A percentile compares a stretch with the other conserved stretches of the same genome.
Conservation (phyloP, 92 coral and sea anemone species). For the Umimayanthus chanpuru region DNA sequence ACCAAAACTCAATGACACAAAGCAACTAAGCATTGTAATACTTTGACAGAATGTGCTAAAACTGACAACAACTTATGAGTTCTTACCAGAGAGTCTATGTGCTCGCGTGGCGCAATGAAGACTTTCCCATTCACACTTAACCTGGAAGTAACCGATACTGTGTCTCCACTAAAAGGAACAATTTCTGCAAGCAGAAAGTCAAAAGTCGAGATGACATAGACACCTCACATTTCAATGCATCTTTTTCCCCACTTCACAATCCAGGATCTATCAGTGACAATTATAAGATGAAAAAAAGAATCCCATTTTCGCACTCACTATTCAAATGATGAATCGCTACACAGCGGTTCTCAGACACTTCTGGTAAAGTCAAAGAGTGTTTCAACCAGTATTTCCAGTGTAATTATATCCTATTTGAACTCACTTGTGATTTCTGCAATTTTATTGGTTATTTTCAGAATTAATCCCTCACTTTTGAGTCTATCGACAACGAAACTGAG, state of each 20-base stretch:
- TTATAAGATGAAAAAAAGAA: too few species aligned
- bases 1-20: too few species aligned
- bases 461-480: too few species aligned
- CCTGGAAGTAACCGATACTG: slow-evolving; percentile 79
- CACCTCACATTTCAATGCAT: background rate
- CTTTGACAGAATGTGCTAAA: too few species aligned
- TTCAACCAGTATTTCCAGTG: too few species aligned
- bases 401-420: background rate
- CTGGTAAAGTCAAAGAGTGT: background rate
- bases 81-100: slow-evolving; percentile 88
- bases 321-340: background rate
- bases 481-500: too few species aligned
- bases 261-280: too few species aligned
- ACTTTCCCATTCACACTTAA: slow-evolving; percentile 89
- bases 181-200: slow-evolving; percentile 61
- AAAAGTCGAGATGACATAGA: background rate
- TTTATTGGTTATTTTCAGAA: too few species aligned
- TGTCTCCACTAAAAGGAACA: slow-evolving; percentile 72
- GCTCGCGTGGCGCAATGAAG: slow-evolving; percentile 89
- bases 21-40: too few species aligned
- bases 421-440: too few species aligned
- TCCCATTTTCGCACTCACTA: too few species aligned
- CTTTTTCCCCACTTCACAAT: too few species aligned
- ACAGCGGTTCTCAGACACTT: background rate
- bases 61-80: background rate